Base-by-base conservation (phyloP, 2,797 vertebrate genomes). In the Epinephelus awoara region DNA sequence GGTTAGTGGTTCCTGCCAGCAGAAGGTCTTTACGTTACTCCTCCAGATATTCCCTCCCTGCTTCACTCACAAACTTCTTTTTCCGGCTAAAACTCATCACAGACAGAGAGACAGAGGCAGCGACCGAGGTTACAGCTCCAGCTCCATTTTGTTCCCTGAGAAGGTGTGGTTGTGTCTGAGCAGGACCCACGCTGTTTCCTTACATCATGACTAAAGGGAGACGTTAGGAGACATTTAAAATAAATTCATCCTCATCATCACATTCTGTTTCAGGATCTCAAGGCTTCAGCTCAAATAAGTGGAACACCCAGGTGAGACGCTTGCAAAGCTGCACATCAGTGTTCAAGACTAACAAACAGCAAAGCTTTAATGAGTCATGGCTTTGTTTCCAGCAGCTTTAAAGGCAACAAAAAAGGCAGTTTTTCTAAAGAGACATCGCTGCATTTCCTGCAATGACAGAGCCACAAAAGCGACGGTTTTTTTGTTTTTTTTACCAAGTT, bases 71-170 rank as follows among this genome's bases (percentile, higher is more conserved):
- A 44, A 77, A 72, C 50, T 25, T 50, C 70, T 58, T 65, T 49
- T 51, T 72, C 15, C 8, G n/a, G 19, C 21, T 63, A 7, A 42
- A 70, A 63, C 61, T 64, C 59, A 76, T 76, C 18, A 72, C 51
- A 21, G 3, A 25, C 27, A 29, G 38, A 49, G 8, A 21, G 34
- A 59, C 38, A 46, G n/a, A 59, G 11, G 29, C 34, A 59, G 6
- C 2, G 17, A 7, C 17, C 5, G 75, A 29, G 29, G 23, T 25
- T 18, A 14, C 56, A 25, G 40, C 42, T 13, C 10, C 56, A 4
- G 67, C 67, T 77, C 63, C 79, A 67, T 76, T 34, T 61, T 75
- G 55, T 62, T 74, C n/a, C 15, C 17, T 17, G 40, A 2, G 47
- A n/a, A 72, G 17, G 47, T n/a, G 59, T 47, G 52, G 18, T 21